phyloP scores from a whole-genome alignment of 1,140 invertebrate species.

The Homarus americanus region DNA sequence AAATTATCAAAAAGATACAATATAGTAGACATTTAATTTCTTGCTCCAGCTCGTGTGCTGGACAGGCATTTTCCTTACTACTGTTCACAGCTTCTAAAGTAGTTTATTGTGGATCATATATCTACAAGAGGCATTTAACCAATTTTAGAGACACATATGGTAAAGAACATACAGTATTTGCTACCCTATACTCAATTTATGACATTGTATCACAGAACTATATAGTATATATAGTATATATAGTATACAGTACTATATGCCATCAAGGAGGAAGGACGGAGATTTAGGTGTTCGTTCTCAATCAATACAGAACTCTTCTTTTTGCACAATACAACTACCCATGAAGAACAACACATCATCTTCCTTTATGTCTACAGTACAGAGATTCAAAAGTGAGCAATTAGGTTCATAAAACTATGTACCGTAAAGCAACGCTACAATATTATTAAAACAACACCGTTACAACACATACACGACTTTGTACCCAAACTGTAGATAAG shows the following conservation, averaged over 20 bases:
- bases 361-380: background rate
- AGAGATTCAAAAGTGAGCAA: background rate
- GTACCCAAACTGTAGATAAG: background rate
- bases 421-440: background rate
- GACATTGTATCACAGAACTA: background rate
- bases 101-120: no score
- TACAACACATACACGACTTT: background rate
- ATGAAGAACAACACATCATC: background rate
- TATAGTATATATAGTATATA: no score
- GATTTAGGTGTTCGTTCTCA: background rate
- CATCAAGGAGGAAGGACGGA: background rate
- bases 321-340: background rate
- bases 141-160: no score
- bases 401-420: background rate
- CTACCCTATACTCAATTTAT: background rate
- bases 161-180: no score
- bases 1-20: no score
- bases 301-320: background rate
- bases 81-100: no score
- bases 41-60: no score
- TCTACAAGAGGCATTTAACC: no score
- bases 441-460: background rate
- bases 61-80: no score
- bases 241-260: background rate
- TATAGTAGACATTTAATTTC: no score